These are phyloP conservation scores for Cyprinodon variegatus DNA, from an alignment of 2,113 vertebrate genomes.

Conservation along the genomic window DNA sequence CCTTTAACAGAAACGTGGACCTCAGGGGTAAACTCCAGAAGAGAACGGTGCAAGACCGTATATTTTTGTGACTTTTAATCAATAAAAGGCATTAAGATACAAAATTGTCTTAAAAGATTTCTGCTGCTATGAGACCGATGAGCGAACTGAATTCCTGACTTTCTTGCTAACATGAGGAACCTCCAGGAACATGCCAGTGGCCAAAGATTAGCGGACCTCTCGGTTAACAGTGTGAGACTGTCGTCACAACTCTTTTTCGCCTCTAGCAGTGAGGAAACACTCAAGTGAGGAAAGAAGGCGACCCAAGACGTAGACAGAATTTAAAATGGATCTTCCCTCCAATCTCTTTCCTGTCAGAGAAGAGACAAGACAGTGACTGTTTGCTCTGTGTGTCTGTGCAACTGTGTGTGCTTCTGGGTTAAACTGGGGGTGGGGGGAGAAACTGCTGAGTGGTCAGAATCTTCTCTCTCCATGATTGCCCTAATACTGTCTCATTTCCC, in stretches of 20 bases:
- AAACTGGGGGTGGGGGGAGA: conserved; percentile 21
- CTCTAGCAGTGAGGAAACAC: conserved; percentile 47
- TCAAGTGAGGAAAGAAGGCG: conserved; percentile 47
- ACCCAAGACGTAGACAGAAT: conserved; percentile 63
- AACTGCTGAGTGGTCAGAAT: conserved; percentile 77
- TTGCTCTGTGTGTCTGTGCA: conserved; percentile 35
- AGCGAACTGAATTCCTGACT: conserved; percentile 28
- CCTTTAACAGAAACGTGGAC: conserved; percentile 17
- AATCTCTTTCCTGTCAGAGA: conserved; percentile 68
- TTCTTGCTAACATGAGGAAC: conserved; percentile 8
- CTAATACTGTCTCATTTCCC: conserved; percentile 78
- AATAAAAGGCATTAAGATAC: conserved; percentile 54
- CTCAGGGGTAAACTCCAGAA: conserved; percentile 3
- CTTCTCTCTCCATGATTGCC: conserved; percentile 72
- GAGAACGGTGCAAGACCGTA: conserved; percentile 6
- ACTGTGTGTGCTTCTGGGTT: conserved; percentile 31
- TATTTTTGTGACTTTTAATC: conserved; percentile 61
- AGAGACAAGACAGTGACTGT: conserved; percentile 76
- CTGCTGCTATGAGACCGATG: conserved; percentile 26
- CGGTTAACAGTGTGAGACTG: conserved; percentile 37
- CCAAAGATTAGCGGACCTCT: conserved; percentile 47
- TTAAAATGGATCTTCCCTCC: conserved; percentile 66
- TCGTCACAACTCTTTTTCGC: conserved; percentile 35
- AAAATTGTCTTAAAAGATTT: conserved; percentile 27
- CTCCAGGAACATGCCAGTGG: conserved; percentile 29